Conservation (phyloP, 53 echinoderm and acorn worm species). For the Luidia sarsii region DNA sequence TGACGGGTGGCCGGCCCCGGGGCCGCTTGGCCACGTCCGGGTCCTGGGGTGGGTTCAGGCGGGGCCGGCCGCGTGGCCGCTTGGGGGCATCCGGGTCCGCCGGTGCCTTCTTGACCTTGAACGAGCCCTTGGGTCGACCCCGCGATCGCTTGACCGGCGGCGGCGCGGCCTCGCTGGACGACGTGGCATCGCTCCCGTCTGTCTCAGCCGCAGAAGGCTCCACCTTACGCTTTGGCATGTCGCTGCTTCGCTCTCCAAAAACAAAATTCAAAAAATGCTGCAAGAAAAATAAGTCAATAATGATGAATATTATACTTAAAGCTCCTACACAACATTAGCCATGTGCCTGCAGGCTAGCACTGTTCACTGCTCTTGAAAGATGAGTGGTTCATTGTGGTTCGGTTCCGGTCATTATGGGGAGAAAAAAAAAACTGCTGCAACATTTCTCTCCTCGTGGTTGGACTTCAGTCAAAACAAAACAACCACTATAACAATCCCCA, state of each 20-base stretch:
- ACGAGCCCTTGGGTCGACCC: slow-evolving; percentile 49
- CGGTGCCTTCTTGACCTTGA: slow-evolving; percentile 10
- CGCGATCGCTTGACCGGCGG: slow-evolving; percentile 47
- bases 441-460: too few relatives aligned
- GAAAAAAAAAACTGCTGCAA: too few relatives aligned
- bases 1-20: slow-evolving; percentile 34
- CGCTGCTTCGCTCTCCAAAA: too few relatives aligned
- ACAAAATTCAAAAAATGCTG: background rate
- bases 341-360: too few relatives aligned
- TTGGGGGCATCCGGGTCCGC: slow-evolving; percentile 41
- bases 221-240: slow-evolving; percentile 55
- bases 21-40: slow-evolving; percentile 8
- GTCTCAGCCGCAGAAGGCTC: slow-evolving; percentile 23
- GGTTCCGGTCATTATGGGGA: too few relatives aligned
- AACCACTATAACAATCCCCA: too few relatives aligned
- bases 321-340: too few relatives aligned
- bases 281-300: too few relatives aligned
- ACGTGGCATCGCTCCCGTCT: slow-evolving; percentile 11
- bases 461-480: too few relatives aligned
- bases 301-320: too few relatives aligned
- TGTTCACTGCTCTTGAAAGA: too few relatives aligned
- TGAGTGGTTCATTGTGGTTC: too few relatives aligned
- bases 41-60: slow-evolving; percentile 41
- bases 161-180: slow-evolving; percentile 25
- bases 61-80: slow-evolving; percentile 42